A percentile compares a stretch with the other conserved stretches of the same genome.
Evolutionary conservation across 2,797 vertebrate species (phyloP).

Genomic region (Anas georgica): DNA sequence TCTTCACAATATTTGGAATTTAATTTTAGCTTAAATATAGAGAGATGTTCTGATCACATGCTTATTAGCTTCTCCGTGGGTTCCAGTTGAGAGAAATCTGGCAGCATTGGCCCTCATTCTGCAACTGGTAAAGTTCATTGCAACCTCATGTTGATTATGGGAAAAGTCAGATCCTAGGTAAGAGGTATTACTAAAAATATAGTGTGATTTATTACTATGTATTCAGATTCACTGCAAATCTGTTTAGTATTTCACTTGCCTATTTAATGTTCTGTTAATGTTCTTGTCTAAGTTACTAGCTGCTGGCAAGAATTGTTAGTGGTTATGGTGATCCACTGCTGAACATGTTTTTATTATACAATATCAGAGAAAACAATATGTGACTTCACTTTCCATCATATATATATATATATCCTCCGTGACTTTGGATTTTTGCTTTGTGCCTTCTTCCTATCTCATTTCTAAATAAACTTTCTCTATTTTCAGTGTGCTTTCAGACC

Average conservation of each 20-base stretch:
- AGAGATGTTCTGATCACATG: constrained; percentile 2
- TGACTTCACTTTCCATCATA: background rate
- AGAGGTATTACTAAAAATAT: background rate
- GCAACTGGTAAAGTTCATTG: background rate
- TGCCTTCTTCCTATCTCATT: background rate
- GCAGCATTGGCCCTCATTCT: background rate
- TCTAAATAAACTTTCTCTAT: background rate
- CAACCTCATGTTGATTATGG: background rate
- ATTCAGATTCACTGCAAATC: background rate
- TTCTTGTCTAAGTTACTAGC: background rate
- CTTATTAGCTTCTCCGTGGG: background rate
- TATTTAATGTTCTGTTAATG: background rate
- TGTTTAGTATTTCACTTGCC: background rate
- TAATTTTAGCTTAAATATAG: constrained; percentile 19
- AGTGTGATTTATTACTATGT: background rate
- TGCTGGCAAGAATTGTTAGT: background rate
- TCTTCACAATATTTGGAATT: background rate
- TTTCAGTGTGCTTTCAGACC: background rate
- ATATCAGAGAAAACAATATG: background rate
- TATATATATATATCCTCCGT: background rate
- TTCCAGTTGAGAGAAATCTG: constrained; percentile 7
- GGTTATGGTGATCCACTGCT: background rate
- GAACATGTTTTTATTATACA: background rate
- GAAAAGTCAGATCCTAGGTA: background rate
- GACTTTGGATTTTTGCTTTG: background rate